Conservation (phyloP, 1,140 invertebrate genomes). For the Hyles vespertilio region DNA sequence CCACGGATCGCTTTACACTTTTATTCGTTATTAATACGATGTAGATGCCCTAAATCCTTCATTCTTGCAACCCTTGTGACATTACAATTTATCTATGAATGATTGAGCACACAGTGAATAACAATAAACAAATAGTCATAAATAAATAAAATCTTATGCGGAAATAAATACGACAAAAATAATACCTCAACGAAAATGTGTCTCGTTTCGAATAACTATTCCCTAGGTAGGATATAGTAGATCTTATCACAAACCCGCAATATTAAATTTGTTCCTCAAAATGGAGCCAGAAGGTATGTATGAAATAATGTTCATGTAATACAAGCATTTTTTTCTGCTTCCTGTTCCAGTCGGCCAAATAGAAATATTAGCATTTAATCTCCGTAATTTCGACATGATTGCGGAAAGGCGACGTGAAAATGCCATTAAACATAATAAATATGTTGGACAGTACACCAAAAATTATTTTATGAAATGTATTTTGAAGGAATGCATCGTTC, state of each 20-base stretch:
- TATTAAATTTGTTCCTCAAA: background rate
- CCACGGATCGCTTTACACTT: too few relatives aligned
- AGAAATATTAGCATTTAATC: conserved; percentile 64
- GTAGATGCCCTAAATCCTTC: too few relatives aligned
- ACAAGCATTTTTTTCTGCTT: conserved; percentile 6
- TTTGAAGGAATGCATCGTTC: conserved; percentile 58
- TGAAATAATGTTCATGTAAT: background rate
- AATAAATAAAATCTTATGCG: too few relatives aligned
- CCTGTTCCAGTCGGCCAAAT: conserved; percentile 66
- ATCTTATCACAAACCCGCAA: background rate
- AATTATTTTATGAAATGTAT: conserved; percentile 34
- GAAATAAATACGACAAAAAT: too few relatives aligned
- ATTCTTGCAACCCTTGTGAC: too few relatives aligned
- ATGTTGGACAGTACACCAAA: conserved; percentile 12
- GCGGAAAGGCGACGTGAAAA: conserved; percentile 41
- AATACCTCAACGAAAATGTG: too few relatives aligned
- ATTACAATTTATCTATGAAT: too few relatives aligned
- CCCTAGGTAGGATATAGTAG: background rate
- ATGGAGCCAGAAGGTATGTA: background rate
- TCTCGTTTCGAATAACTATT: background rate
- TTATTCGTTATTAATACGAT: too few relatives aligned
- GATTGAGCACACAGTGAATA: too few relatives aligned
- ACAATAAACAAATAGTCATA: too few relatives aligned
- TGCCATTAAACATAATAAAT: conserved; percentile 23
- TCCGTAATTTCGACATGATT: conserved; percentile 57